These are phyloP conservation scores for Calameuta filiformis DNA, from an alignment of 2,888 invertebrate genomes.

Conservation along the genomic window DNA sequence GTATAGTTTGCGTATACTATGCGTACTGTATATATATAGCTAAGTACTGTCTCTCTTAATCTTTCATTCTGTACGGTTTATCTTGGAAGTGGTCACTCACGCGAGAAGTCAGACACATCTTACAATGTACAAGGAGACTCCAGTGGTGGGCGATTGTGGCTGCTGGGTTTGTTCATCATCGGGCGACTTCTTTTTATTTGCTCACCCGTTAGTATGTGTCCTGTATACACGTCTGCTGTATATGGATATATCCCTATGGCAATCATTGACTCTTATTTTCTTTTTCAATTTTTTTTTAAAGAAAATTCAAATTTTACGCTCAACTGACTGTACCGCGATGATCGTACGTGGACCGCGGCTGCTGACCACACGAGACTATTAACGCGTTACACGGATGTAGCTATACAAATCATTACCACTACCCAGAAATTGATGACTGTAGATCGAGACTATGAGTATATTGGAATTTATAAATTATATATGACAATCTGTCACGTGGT, in stretches of 20 bases:
- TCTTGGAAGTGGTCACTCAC: conserved; percentile 17
- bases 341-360: neutral
- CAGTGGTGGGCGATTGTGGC: neutral
- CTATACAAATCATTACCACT: neutral
- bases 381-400: neutral
- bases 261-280: neutral
- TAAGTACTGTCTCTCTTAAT: neutral
- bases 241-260: neutral
- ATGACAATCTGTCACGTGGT: conserved; percentile 4
- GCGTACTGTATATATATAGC: neutral
- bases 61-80: conserved; percentile 1
- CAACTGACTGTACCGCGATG: neutral
- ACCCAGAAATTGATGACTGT: neutral
- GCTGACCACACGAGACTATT: neutral
- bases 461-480: neutral
- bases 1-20: neutral
- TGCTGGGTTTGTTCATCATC: neutral
- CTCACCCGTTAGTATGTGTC: neutral
- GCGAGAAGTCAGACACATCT: conserved; percentile 17
- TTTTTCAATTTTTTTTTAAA: neutral
- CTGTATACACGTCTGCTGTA: neutral
- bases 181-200: neutral
- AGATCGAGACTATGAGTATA: neutral
- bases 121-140: neutral
- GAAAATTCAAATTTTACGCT: neutral